A percentile compares a stretch with the other conserved stretches of the same genome.
These are phyloP conservation scores for Metopolophium dirhodum DNA, from an alignment of 1,140 invertebrate species.

Conservation along the genomic window DNA sequence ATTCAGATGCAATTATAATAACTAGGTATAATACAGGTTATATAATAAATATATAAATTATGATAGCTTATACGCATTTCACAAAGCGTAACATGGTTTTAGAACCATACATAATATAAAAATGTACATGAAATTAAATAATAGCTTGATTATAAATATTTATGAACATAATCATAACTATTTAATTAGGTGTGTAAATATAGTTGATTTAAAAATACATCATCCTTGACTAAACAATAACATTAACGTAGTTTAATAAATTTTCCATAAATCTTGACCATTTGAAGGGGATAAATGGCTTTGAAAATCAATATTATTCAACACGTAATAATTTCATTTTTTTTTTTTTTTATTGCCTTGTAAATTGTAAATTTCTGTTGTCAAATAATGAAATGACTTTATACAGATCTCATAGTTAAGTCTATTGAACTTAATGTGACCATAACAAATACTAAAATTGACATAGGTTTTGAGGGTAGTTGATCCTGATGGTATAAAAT, in stretches of 20 bases:
- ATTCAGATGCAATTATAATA: neutral
- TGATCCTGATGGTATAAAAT: neutral
- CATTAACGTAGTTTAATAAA: too few species aligned
- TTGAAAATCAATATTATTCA: neutral
- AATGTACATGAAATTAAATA: neutral
- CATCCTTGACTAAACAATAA: too few species aligned
- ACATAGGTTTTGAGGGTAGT: conserved; percentile 10
- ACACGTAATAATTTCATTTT: neutral
- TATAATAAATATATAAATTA: too few species aligned
- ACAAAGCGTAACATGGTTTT: too few species aligned
- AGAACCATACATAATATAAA: neutral
- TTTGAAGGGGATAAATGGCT: neutral
- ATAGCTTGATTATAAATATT: neutral
- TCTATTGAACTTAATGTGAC: neutral
- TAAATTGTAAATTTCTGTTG: too few species aligned
- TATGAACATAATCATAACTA: neutral
- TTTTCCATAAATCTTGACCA: neutral
- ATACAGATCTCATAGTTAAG: neutral
- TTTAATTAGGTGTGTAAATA: neutral
- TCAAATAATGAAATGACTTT: neutral
- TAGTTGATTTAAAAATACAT: neutral
- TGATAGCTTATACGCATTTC: too few species aligned
- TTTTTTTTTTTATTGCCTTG: neutral
- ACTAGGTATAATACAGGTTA: too few species aligned
- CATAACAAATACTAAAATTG: conserved; percentile 28